Evolutionary conservation across 2,888 invertebrate genomes (phyloP).

Genomic region (Ditula angustiorana): DNA sequence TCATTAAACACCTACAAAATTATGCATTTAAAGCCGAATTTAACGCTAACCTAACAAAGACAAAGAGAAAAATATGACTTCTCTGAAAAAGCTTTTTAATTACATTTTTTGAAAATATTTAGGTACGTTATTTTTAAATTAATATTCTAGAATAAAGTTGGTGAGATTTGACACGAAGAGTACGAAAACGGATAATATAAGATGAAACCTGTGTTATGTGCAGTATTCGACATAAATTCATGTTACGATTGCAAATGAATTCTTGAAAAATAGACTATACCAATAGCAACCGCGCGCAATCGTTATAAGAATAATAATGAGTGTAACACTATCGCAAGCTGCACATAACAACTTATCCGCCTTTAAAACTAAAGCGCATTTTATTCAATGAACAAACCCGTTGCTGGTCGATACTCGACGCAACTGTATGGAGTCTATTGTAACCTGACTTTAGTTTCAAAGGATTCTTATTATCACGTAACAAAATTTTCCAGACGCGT

Average conservation of each 20-base stretch:
- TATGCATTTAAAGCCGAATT: background rate
- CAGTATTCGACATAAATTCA: too few species aligned
- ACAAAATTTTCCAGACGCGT: constrained; percentile 90
- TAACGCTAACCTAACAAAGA: constrained; percentile 53
- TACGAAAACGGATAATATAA: too few species aligned
- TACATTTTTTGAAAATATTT: constrained; percentile 47
- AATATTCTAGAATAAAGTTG: constrained; percentile 44
- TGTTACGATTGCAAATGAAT: too few species aligned
- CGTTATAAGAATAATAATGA: too few species aligned
- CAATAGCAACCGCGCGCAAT: too few species aligned
- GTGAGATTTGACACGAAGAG: background rate
- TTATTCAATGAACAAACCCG: background rate
- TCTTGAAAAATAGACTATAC: too few species aligned
- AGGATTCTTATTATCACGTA: constrained; percentile 67
- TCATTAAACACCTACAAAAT: background rate
- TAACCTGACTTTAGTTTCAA: constrained; percentile 39
- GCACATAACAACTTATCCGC: background rate
- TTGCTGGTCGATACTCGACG: background rate
- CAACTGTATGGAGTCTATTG: background rate
- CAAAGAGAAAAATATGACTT: constrained; percentile 66
- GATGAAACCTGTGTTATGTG: too few species aligned
- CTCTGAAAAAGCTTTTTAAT: constrained; percentile 62
- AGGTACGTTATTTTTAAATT: background rate
- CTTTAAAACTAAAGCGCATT: constrained; percentile 13
- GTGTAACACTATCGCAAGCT: background rate